Percentiles rank a stretch among this genome's conserved stretches.
phyloP scores from a whole-genome alignment of 2,113 vertebrate species.

The Centropus unirufus region DNA sequence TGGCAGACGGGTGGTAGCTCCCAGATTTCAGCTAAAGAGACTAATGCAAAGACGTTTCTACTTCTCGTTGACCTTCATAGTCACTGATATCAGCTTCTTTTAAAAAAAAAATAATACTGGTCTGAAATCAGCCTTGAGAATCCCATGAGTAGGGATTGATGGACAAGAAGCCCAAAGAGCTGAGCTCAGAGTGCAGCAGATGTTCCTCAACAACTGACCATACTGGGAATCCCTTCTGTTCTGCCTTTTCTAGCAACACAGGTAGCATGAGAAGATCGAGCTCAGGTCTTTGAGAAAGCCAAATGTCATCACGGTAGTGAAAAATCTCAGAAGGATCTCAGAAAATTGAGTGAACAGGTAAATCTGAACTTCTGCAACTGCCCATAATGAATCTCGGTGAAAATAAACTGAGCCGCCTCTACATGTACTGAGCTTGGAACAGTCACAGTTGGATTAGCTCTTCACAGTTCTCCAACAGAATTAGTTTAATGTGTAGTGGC shows the following conservation, averaged over 20 bases:
- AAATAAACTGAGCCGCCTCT: neutral
- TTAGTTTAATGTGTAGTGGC: neutral
- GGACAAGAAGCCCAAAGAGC: neutral
- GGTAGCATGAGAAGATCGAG: neutral
- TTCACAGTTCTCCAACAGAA: neutral
- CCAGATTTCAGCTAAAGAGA: neutral
- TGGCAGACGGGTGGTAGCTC: neutral
- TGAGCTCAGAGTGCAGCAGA: neutral
- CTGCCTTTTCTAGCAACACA: neutral
- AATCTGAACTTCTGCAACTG: neutral
- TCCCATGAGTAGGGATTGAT: neutral
- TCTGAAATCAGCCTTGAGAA: neutral
- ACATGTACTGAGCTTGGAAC: neutral
- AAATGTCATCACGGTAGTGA: rapidly evolving
- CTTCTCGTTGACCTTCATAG: neutral
- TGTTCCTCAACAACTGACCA: neutral
- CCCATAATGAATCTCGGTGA: neutral
- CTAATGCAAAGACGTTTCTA: neutral
- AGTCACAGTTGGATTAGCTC: neutral
- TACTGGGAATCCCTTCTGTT: neutral
- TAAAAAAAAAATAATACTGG: neutral
- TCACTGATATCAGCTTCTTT: neutral
- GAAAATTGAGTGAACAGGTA: neutral
- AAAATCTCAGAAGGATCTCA: neutral
- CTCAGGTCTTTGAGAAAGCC: neutral